Evolutionary conservation across 1,140 invertebrate genomes (phyloP).

Genomic region (Ephestia elutella): DNA sequence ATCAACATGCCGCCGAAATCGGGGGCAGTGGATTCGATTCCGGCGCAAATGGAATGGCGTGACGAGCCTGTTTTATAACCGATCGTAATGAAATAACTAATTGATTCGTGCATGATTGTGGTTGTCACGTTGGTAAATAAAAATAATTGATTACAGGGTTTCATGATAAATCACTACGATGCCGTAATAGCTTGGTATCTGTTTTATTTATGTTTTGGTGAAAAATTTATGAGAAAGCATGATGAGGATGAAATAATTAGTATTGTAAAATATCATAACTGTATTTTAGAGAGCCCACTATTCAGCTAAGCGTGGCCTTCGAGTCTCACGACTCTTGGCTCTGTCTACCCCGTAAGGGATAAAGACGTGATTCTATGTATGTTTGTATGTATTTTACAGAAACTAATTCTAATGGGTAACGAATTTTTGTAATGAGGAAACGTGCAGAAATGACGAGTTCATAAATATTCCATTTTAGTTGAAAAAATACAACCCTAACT

Average conservation of each 20-base stretch:
- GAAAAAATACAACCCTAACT: too few species aligned
- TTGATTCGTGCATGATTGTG: constrained; percentile 4
- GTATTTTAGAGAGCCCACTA: too few species aligned
- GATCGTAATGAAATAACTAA: constrained; percentile 5
- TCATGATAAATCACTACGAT: neutral
- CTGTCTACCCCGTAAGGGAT: too few species aligned
- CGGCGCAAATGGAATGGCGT: constrained; percentile 4
- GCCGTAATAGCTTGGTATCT: neutral
- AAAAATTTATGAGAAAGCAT: neutral
- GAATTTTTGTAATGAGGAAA: too few species aligned
- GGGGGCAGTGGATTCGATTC: constrained; percentile 4
- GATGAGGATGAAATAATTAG: neutral
- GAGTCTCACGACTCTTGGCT: too few species aligned
- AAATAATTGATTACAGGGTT: constrained; percentile 1
- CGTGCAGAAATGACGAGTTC: too few species aligned
- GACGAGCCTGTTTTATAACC: constrained; percentile 2
- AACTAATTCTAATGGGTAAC: too few species aligned
- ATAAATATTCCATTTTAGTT: too few species aligned
- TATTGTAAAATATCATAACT: neutral
- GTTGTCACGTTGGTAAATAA: neutral
- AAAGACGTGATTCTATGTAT: too few species aligned
- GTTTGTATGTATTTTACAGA: too few species aligned
- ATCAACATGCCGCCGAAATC: constrained; percentile 46
- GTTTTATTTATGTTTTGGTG: neutral
- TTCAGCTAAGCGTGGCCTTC: too few species aligned